phyloP scores from a whole-genome alignment of 1,140 invertebrate species.

The Drosophila repleta region DNA sequence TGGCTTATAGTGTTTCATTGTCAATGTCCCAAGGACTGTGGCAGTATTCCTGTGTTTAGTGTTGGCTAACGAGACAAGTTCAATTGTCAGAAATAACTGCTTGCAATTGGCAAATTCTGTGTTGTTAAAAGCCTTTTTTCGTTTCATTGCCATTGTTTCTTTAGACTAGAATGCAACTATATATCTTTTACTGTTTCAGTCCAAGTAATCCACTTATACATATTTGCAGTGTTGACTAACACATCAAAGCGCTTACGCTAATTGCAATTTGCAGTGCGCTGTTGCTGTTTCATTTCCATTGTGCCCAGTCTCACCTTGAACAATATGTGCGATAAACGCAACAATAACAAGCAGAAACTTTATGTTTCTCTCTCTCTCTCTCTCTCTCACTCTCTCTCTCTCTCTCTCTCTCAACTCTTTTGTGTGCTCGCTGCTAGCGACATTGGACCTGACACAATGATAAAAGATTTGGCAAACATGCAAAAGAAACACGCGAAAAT shows the following conservation, averaged over 20 bases:
- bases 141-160: too few relatives aligned
- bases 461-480: constrained; percentile 51
- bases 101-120: too few relatives aligned
- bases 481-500: constrained; percentile 49
- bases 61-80: too few relatives aligned
- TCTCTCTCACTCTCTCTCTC: neutral
- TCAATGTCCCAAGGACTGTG: neutral
- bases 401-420: constrained; percentile 41
- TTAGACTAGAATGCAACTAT: too few relatives aligned
- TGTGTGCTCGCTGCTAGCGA: constrained; percentile 23
- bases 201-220: too few relatives aligned
- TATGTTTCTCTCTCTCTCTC: constrained; percentile 6
- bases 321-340: constrained; percentile 1
- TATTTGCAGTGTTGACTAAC: too few relatives aligned
- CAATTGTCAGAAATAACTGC: too few relatives aligned
- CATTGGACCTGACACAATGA: constrained; percentile 55
- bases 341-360: constrained; percentile 17
- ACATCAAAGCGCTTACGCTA: neutral
- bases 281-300: constrained; percentile 8
- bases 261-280: constrained; percentile 1
- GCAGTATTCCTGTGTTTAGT: too few relatives aligned
- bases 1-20: neutral
- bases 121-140: too few relatives aligned
- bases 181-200: too few relatives aligned
- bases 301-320: constrained; percentile 38